Conservation (phyloP, 2,888 invertebrate genomes). For the Cheilosia pagana region DNA sequence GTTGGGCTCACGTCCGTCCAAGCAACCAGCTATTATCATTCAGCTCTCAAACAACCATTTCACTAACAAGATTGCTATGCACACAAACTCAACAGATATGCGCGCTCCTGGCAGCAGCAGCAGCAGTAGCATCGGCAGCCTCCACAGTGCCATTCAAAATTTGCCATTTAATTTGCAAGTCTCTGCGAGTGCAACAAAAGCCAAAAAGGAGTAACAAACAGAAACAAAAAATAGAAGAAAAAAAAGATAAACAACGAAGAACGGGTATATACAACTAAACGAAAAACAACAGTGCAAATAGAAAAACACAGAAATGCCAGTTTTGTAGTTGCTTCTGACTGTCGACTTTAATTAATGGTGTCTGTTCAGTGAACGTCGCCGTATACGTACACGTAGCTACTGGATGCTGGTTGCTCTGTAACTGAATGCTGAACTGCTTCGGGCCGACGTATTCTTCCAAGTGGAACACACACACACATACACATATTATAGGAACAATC, state of each 20-base stretch:
- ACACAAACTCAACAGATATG: constrained; percentile 67
- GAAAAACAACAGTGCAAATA: constrained; percentile 68
- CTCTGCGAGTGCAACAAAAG: constrained; percentile 62
- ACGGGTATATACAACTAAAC: constrained; percentile 42
- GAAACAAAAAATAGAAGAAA: constrained; percentile 42
- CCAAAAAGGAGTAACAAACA: constrained; percentile 66
- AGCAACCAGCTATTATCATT: constrained; percentile 52
- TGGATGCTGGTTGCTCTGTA: constrained; percentile 19
- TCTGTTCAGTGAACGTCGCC: constrained; percentile 62
- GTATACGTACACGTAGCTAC: too few relatives aligned
- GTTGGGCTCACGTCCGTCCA: constrained; percentile 31
- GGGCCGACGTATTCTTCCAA: constrained; percentile 41
- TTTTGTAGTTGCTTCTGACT: constrained; percentile 72
- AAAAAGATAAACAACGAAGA: constrained; percentile 35
- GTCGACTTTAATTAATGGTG: constrained; percentile 77
- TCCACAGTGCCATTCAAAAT: constrained; percentile 62
- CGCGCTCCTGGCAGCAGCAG: constrained; percentile 25
- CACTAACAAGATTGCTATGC: constrained; percentile 73
- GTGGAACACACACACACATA: constrained; percentile 44
- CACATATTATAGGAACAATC: constrained; percentile 60
- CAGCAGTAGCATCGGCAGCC: constrained; percentile 5
- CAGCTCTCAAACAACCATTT: constrained; percentile 63
- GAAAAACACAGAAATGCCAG: constrained; percentile 64
- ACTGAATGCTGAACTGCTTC: constrained; percentile 45
- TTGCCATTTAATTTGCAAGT: constrained; percentile 77